phyloP scores from a whole-genome alignment of 2,888 invertebrate species.

The Lepas anatifera region DNA sequence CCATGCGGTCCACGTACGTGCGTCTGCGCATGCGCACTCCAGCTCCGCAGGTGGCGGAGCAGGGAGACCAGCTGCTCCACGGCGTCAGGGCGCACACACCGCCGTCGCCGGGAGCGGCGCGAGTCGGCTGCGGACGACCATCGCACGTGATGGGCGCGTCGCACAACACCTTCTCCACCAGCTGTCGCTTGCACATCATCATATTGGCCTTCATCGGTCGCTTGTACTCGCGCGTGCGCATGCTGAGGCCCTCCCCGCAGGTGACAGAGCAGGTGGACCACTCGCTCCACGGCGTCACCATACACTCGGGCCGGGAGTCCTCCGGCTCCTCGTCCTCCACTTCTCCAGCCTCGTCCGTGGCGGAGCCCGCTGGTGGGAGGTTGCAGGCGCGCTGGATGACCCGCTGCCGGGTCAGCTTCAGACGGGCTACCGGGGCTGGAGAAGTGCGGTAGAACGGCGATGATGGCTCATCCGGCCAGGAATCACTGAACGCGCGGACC shows the following conservation, averaged over 20 bases:
- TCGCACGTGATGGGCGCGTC: not conserved
- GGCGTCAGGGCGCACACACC: constrained; percentile 38
- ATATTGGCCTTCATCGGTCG: constrained; percentile 54
- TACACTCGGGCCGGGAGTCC: constrained; percentile 50
- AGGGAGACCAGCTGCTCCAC: constrained; percentile 38
- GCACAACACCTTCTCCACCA: constrained; percentile 48
- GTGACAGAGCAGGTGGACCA: constrained; percentile 71
- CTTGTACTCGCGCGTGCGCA: constrained; percentile 58
- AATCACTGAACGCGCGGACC: constrained; percentile 58
- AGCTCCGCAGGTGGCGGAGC: constrained; percentile 34
- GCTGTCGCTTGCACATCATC: constrained; percentile 55
- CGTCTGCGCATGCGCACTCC: constrained; percentile 32
- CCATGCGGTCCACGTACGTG: constrained; percentile 58
- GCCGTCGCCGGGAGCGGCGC: constrained; percentile 11
- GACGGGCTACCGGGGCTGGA: constrained; percentile 62
- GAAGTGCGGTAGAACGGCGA: constrained; percentile 81
- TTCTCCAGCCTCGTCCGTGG: not conserved
- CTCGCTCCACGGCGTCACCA: constrained; percentile 54
- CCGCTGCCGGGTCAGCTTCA: constrained; percentile 55
- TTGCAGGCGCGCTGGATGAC: constrained; percentile 57
- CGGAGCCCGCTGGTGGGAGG: constrained; percentile 40
- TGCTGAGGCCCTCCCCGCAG: constrained; percentile 76
- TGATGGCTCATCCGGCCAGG: constrained; percentile 77
- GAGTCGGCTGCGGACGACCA: not conserved
- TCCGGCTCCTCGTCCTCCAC: not conserved